Percentiles rank a stretch among this genome's conserved stretches.
phyloP scores from a whole-genome alignment of 2,888 invertebrate genomes.

The Tipula helvola region DNA sequence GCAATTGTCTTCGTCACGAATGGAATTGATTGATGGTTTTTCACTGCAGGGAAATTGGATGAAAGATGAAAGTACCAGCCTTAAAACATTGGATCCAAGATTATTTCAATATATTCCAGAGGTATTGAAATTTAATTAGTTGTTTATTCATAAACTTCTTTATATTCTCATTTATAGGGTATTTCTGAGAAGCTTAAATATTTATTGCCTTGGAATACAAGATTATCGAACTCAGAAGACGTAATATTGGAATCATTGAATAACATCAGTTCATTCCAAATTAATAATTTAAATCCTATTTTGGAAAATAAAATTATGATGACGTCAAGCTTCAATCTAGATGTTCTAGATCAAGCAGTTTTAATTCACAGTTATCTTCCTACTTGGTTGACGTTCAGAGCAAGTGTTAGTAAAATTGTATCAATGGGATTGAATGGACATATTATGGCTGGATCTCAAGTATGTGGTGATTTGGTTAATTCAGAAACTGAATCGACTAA shows the following conservation, averaged over 20 bases:
- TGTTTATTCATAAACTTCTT: not conserved
- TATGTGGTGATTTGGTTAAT: constrained; percentile 11
- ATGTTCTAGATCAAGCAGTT: not conserved
- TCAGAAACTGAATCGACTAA: not conserved
- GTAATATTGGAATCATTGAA: constrained; percentile 12
- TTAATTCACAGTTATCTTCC: not conserved
- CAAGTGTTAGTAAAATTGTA: constrained; percentile 11
- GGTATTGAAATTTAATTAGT: not conserved
- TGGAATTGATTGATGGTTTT: not conserved
- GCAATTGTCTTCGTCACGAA: not conserved
- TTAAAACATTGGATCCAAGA: not conserved
- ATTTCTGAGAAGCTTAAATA: not conserved
- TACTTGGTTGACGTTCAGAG: constrained; percentile 11
- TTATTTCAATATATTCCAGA: not conserved
- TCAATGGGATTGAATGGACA: constrained; percentile 11
- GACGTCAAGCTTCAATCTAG: not conserved
- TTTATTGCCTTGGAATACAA: constrained; percentile 12
- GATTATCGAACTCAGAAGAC: not conserved
- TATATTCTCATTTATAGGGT: not conserved
- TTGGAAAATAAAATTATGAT: not conserved
- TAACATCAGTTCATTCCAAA: constrained; percentile 9
- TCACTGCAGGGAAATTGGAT: not conserved
- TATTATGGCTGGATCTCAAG: constrained; percentile 9
- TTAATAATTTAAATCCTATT: not conserved
- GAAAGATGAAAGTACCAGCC: not conserved